Conservation (phyloP, 2,113 vertebrate species). For the Aspidoscelis tigris region DNA sequence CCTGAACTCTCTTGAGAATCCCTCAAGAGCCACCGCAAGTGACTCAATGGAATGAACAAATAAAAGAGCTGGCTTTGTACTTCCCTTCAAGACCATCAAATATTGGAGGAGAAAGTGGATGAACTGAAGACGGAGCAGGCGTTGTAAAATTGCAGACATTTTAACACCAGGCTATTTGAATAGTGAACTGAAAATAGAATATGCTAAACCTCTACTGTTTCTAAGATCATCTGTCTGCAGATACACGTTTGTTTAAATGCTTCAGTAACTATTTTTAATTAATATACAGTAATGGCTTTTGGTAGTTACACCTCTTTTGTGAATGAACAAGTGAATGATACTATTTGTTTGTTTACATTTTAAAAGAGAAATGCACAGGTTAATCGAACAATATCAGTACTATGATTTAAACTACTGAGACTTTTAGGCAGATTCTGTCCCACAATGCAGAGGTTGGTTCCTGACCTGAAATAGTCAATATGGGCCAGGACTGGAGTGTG, state of each 20-base stretch:
- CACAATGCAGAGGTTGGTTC: no score
- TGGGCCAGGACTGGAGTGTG: no score
- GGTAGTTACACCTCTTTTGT: slow-evolving; percentile 12
- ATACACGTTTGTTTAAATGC: background rate
- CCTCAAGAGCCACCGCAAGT: slow-evolving; percentile 53
- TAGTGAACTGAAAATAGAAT: slow-evolving; percentile 11
- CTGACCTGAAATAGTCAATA: no score
- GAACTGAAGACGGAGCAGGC: background rate
- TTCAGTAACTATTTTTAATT: slow-evolving; percentile 38
- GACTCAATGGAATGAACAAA: slow-evolving; percentile 54
- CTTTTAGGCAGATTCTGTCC: background rate
- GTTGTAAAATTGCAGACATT: background rate
- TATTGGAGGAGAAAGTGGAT: slow-evolving; percentile 10
- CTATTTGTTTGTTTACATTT: background rate
- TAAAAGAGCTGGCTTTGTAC: slow-evolving; percentile 43
- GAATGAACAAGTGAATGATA: background rate
- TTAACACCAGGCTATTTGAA: background rate
- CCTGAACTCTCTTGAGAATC: slow-evolving; percentile 37
- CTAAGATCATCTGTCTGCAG: background rate
- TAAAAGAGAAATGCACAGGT: background rate
- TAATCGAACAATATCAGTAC: background rate
- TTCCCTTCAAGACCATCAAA: slow-evolving; percentile 37
- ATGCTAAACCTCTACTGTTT: background rate
- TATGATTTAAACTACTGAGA: background rate
- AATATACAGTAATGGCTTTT: slow-evolving; percentile 41